Evolutionary conservation across 2,113 vertebrate genomes (phyloP).

Genomic region (Boulengeromyrus knoepffleri): DNA sequence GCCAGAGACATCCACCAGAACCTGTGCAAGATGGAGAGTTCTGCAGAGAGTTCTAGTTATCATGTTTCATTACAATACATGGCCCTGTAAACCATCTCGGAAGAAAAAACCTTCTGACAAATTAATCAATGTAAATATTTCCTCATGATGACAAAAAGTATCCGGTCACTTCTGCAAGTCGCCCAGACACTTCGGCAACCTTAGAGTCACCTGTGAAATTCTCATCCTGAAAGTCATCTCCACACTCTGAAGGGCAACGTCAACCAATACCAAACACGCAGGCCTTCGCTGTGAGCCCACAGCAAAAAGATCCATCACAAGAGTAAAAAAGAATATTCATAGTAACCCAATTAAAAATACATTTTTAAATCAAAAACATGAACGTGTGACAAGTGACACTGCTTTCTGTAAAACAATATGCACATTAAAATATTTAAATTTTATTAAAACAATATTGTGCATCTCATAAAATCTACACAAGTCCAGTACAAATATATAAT

Average conservation of each 20-base stretch:
- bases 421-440: conserved; percentile 47
- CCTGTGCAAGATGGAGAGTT: neutral
- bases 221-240: neutral
- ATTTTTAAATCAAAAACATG: neutral
- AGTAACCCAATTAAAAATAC: neutral
- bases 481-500: conserved; percentile 50
- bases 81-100: neutral
- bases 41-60: neutral
- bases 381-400: neutral
- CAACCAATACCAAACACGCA: neutral
- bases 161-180: neutral
- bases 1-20: neutral
- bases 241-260: neutral
- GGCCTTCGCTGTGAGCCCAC: neutral
- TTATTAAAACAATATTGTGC: conserved; percentile 36
- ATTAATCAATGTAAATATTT: neutral
- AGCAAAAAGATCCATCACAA: neutral
- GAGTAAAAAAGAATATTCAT: neutral
- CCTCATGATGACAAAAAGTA: neutral
- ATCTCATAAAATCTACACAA: conserved; percentile 41
- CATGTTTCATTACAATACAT: neutral
- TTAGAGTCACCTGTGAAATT: neutral
- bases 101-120: neutral
- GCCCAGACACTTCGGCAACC: neutral
- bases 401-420: conserved; percentile 20